phyloP scores from a whole-genome alignment of 2,113 vertebrate genomes.

The Urocitellus parryii region DNA sequence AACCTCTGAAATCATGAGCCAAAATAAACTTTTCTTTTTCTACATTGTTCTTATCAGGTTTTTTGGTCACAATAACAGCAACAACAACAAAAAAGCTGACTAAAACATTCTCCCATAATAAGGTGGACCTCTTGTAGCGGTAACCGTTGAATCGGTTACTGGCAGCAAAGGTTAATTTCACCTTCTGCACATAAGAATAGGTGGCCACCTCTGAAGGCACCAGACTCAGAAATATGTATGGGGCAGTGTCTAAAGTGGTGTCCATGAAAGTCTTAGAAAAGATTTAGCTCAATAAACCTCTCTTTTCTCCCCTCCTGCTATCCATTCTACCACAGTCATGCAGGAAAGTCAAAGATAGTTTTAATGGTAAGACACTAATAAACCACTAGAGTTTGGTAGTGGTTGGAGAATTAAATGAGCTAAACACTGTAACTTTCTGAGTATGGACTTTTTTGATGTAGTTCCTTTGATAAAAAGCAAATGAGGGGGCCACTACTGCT shows the following conservation, averaged over 20 bases:
- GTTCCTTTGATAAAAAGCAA: not conserved
- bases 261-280: not conserved
- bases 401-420: not conserved
- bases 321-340: not conserved
- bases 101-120: not conserved
- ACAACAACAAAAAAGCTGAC: too few species aligned
- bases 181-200: not conserved
- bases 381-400: not conserved
- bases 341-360: not conserved
- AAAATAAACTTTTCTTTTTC: too few species aligned
- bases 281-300: not conserved
- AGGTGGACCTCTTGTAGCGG: not conserved
- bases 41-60: too few species aligned
- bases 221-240: not conserved
- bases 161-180: not conserved
- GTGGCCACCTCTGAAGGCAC: not conserved
- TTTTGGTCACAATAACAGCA: too few species aligned
- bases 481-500: not conserved
- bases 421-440: not conserved
- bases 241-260: not conserved
- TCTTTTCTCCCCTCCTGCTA: not conserved
- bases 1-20: too few species aligned
- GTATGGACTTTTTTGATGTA: accelerated
- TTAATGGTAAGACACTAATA: not conserved
- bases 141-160: not conserved